These are phyloP conservation scores for Molorchus minor DNA, from an alignment of 2,888 invertebrate genomes.

Conservation along the genomic window DNA sequence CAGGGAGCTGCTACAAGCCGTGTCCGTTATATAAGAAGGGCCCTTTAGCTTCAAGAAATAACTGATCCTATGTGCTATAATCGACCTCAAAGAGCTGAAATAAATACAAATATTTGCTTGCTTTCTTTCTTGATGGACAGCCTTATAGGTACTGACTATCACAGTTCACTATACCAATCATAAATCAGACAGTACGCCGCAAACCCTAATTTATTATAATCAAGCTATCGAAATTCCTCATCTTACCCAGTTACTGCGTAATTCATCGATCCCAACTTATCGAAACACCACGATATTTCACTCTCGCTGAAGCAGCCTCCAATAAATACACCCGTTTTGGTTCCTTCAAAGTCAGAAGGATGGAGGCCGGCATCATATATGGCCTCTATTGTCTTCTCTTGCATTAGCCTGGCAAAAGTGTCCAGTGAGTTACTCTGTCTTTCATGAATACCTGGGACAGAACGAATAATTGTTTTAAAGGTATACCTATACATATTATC, in stretches of 20 bases:
- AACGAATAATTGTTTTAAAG: background rate
- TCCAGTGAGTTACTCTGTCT: slow-evolving; percentile 70
- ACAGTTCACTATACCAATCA: background rate
- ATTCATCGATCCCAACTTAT: slow-evolving; percentile 69
- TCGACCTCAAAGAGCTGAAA: slow-evolving; percentile 72
- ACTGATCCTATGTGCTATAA: slow-evolving; percentile 91
- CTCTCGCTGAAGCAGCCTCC: slow-evolving; percentile 82
- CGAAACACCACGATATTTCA: slow-evolving; percentile 77
- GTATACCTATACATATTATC: no score
- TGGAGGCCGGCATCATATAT: slow-evolving; percentile 72
- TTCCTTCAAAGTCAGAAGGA: slow-evolving; percentile 75
- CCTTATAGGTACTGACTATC: no score
- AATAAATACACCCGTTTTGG: slow-evolving; percentile 81
- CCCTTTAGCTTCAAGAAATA: slow-evolving; percentile 89
- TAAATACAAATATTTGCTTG: background rate
- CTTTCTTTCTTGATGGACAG: no score
- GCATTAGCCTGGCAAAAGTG: slow-evolving; percentile 67
- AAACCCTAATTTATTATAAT: background rate
- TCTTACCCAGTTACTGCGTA: slow-evolving; percentile 67
- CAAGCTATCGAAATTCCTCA: background rate
- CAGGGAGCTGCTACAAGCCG: slow-evolving; percentile 94
- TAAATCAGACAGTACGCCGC: background rate
- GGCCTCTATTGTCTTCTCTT: slow-evolving; percentile 70
- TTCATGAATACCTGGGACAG: slow-evolving; percentile 40
- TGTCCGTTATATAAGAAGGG: slow-evolving; percentile 88